Evolutionary conservation across 2,888 invertebrate genomes (phyloP).

Genomic region (Folsomia candida): DNA sequence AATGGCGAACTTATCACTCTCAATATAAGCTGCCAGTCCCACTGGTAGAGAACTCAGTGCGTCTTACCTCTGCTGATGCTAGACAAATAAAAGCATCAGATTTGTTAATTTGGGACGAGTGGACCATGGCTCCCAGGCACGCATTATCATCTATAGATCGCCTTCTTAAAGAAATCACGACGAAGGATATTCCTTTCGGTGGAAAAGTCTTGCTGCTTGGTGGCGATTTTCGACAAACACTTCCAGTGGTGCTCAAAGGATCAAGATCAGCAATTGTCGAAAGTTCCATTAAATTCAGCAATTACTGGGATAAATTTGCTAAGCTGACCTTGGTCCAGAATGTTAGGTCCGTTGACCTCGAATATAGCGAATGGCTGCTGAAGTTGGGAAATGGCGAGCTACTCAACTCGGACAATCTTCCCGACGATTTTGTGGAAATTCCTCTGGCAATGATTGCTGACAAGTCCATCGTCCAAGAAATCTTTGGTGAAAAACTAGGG

Average conservation of each 20-base stretch:
- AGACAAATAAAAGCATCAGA: too few relatives aligned
- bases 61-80: neutral
- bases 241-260: conserved; percentile 25
- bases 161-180: too few relatives aligned
- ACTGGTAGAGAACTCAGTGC: conserved; percentile 13
- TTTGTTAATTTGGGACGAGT: too few relatives aligned
- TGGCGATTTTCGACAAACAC: too few relatives aligned
- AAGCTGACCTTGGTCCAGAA: conserved; percentile 20
- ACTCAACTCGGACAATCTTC: neutral
- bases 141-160: conserved; percentile 24
- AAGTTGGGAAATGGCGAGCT: conserved; percentile 21
- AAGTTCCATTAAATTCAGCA: conserved; percentile 18
- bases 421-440: conserved; percentile 7
- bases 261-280: conserved; percentile 17
- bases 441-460: conserved; percentile 3
- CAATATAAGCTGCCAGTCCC: conserved; percentile 51
- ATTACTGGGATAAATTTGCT: conserved; percentile 26
- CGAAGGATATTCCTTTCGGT: conserved; percentile 35
- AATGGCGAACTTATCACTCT: conserved; percentile 53
- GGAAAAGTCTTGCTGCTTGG: conserved; percentile 35
- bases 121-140: too few relatives aligned
- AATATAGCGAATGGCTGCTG: conserved; percentile 12
- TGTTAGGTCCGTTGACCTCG: conserved; percentile 22
- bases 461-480: conserved; percentile 14
- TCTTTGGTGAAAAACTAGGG: conserved; percentile 21